A percentile compares a stretch with the other conserved stretches of the same genome.
phyloP scores from a whole-genome alignment of 2,113 vertebrate genomes.

The Rhinichthys klamathensis region DNA sequence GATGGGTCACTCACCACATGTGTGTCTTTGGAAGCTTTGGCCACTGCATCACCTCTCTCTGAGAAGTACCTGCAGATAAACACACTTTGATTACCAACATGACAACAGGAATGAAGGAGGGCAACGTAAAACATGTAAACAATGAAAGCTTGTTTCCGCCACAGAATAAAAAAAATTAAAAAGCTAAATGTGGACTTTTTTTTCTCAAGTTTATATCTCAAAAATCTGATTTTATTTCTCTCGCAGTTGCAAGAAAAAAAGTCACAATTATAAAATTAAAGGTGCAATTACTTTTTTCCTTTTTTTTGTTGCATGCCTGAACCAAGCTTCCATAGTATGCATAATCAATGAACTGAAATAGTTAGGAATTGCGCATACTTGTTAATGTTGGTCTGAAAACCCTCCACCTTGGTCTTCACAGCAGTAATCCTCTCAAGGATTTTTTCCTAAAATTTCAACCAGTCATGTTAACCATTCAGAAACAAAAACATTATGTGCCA shows the following conservation, averaged over 20 bases:
- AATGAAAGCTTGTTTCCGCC: no score
- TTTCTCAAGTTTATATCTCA: no score
- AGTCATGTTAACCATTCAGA: not conserved
- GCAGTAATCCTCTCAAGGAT: slow-evolving; percentile 85
- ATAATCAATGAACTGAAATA: not conserved
- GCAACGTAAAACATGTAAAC: not conserved
- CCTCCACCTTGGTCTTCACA: slow-evolving; percentile 86
- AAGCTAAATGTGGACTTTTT: no score
- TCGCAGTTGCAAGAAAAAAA: no score
- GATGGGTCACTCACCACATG: slow-evolving; percentile 81
- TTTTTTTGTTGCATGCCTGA: no score
- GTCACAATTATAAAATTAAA: no score
- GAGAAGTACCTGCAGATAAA: slow-evolving; percentile 75
- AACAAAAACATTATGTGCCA: not conserved
- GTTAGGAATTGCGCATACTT: slow-evolving; percentile 65
- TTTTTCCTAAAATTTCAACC: slow-evolving; percentile 79
- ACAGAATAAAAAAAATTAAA: no score
- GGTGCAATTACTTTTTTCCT: no score
- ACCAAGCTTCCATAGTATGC: not conserved
- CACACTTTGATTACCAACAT: not conserved
- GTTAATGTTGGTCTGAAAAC: slow-evolving; percentile 81
- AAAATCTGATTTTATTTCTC: no score
- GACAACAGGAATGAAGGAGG: not conserved
- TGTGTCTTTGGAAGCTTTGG: slow-evolving; percentile 89
- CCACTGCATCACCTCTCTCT: slow-evolving; percentile 88